Evolutionary conservation across 1,140 invertebrate genomes (phyloP).

Genomic region (Rhyzopertha dominica): DNA sequence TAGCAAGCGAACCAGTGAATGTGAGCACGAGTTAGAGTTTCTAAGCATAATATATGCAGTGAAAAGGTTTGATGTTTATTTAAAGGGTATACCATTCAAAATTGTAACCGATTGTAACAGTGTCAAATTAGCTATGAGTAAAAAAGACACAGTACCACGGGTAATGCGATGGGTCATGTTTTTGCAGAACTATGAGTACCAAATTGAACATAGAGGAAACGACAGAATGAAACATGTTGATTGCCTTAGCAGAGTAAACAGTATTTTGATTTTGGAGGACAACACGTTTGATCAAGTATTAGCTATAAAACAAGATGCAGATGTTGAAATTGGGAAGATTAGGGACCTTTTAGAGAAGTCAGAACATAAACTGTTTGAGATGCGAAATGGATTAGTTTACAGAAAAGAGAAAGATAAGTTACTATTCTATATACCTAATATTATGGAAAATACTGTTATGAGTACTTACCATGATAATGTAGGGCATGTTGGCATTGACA

Average conservation of each 20-base stretch:
- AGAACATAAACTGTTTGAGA: too few species aligned
- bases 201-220: slow-evolving; percentile 9
- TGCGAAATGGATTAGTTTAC: too few species aligned
- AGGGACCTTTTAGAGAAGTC: too few species aligned
- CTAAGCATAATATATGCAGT: slow-evolving; percentile 39
- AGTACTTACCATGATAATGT: slow-evolving; percentile 17
- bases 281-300: too few species aligned
- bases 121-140: not conserved
- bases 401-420: too few species aligned
- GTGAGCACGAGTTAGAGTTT: slow-evolving; percentile 39
- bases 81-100: slow-evolving; percentile 37
- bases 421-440: not conserved
- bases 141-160: slow-evolving; percentile 2
- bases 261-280: too few species aligned
- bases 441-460: not conserved
- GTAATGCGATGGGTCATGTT: slow-evolving; percentile 8
- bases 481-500: slow-evolving; percentile 15
- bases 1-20: slow-evolving; percentile 12
- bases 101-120: slow-evolving; percentile 11
- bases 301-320: too few species aligned
- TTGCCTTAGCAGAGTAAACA: slow-evolving; percentile 4
- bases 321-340: too few species aligned
- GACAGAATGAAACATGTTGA: slow-evolving; percentile 10
- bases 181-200: slow-evolving; percentile 4
- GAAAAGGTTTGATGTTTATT: slow-evolving; percentile 36